Conservation (phyloP, 2,888 invertebrate genomes). For the Perizoma flavofasciatum region DNA sequence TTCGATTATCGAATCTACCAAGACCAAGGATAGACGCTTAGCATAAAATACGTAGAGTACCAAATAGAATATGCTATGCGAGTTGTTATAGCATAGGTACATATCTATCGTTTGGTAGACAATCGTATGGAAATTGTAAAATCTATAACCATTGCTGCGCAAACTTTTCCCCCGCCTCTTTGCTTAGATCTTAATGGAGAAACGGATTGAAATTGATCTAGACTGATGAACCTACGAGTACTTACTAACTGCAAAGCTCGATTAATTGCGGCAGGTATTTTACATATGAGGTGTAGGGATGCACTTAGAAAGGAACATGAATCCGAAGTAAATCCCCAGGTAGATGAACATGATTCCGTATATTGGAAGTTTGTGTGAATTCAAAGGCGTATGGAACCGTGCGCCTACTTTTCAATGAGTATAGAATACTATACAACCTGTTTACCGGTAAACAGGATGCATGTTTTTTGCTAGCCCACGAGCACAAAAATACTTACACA, state of each 20-base stretch:
- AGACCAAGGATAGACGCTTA: slow-evolving; percentile 17
- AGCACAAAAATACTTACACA: too few species aligned
- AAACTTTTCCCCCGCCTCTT: slow-evolving; percentile 22
- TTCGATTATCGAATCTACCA: slow-evolving; percentile 3
- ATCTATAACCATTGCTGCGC: slow-evolving; percentile 29
- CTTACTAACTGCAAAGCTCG: background rate
- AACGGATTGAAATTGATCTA: slow-evolving; percentile 21
- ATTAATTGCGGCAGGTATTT: too few species aligned
- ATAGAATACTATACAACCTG: too few species aligned
- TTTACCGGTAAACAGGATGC: too few species aligned
- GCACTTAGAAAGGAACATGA: too few species aligned
- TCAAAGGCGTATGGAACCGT: too few species aligned
- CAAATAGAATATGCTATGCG: slow-evolving; percentile 20
- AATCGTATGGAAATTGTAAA: slow-evolving; percentile 29
- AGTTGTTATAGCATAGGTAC: slow-evolving; percentile 18
- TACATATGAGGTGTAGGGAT: too few species aligned
- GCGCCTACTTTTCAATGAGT: too few species aligned
- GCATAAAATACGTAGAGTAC: slow-evolving; percentile 12
- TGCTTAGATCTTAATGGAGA: slow-evolving; percentile 20
- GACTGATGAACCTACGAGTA: background rate
- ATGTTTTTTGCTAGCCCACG: too few species aligned
- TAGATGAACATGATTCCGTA: too few species aligned
- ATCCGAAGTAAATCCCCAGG: too few species aligned
- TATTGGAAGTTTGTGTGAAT: too few species aligned
- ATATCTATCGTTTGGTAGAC: slow-evolving; percentile 21